These are phyloP conservation scores for Rhyacophila brunnea DNA, from an alignment of 1,140 invertebrate genomes.

Conservation along the genomic window DNA sequence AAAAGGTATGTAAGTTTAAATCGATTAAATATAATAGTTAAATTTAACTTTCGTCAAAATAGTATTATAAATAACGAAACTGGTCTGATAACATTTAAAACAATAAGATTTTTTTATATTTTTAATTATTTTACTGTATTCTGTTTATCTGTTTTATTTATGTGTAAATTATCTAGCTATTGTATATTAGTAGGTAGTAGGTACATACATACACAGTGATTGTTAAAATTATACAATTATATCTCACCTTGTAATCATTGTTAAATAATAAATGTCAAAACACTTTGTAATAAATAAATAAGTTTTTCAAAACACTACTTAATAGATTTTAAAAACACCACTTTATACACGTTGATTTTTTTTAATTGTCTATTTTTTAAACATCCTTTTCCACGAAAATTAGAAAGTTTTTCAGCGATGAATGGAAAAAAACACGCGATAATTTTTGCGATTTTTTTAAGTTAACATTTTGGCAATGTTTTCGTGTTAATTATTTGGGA, in stretches of 20 bases:
- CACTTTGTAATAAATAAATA: constrained; percentile 8
- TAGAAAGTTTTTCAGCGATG: too few relatives aligned
- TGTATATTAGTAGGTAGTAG: too few relatives aligned
- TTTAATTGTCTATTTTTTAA: neutral
- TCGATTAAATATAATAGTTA: too few relatives aligned
- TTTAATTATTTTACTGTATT: too few relatives aligned
- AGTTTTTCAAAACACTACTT: constrained; percentile 5
- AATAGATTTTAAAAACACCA: constrained; percentile 8
- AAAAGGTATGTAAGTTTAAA: too few relatives aligned
- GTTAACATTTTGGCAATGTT: constrained; percentile 3
- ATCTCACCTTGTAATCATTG: constrained; percentile 19
- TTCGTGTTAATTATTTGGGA: neutral
- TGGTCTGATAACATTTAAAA: too few relatives aligned
- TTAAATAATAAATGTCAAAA: constrained; percentile 4
- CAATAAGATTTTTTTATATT: too few relatives aligned
- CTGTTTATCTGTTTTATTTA: too few relatives aligned
- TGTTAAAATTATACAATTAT: neutral
- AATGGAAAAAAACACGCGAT: neutral
- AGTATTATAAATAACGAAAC: too few relatives aligned
- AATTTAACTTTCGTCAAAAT: too few relatives aligned
- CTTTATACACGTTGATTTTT: neutral
- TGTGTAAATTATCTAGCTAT: too few relatives aligned
- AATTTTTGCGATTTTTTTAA: neutral
- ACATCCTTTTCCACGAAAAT: constrained; percentile 7
- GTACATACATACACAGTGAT: too few relatives aligned